Conservation (phyloP, 2,797 vertebrate species). For the Apogon hyalosoma region DNA sequence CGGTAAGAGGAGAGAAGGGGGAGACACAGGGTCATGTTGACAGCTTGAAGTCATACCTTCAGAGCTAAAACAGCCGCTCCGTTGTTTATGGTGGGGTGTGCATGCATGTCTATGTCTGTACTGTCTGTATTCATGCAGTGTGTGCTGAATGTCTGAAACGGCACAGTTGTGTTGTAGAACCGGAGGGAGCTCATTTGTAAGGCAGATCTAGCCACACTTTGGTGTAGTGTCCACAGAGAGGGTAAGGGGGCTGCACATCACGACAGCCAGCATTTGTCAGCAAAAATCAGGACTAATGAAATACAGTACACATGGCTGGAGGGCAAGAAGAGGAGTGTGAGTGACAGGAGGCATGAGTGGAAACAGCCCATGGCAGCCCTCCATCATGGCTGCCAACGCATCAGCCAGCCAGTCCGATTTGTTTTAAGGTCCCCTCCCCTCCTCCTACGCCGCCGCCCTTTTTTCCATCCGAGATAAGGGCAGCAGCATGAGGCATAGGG, state of each 20-base stretch:
- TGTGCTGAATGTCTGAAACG: conserved; percentile 38
- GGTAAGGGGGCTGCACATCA: conserved; percentile 63
- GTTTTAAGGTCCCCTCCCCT: conserved; percentile 56
- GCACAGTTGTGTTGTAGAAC: conserved; percentile 54
- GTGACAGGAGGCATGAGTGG: conserved; percentile 77
- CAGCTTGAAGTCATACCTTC: conserved; percentile 62
- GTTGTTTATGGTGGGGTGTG: conserved; percentile 1
- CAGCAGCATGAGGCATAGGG: conserved; percentile 56
- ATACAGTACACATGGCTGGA: conserved; percentile 73
- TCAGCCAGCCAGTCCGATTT: conserved; percentile 51
- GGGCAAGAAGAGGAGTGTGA: conserved; percentile 75
- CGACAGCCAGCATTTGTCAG: conserved; percentile 80
- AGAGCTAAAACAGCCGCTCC: conserved; percentile 54
- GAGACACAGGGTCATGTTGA: conserved; percentile 60
- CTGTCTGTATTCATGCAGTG: conserved; percentile 23
- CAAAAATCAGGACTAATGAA: conserved; percentile 84
- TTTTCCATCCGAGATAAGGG: conserved; percentile 58
- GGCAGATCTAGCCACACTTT: conserved; percentile 75
- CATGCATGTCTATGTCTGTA: background rate
- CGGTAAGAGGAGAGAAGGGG: conserved; percentile 21
- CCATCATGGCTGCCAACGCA: conserved; percentile 58
- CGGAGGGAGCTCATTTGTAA: conserved; percentile 81
- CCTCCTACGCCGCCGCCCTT: background rate
- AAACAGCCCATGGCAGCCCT: conserved; percentile 70
- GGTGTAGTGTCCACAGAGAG: conserved; percentile 66